Percentiles rank a stretch among this genome's conserved stretches.
phyloP scores from a whole-genome alignment of 2,113 vertebrate genomes.

The Hemichromis elongatus region DNA sequence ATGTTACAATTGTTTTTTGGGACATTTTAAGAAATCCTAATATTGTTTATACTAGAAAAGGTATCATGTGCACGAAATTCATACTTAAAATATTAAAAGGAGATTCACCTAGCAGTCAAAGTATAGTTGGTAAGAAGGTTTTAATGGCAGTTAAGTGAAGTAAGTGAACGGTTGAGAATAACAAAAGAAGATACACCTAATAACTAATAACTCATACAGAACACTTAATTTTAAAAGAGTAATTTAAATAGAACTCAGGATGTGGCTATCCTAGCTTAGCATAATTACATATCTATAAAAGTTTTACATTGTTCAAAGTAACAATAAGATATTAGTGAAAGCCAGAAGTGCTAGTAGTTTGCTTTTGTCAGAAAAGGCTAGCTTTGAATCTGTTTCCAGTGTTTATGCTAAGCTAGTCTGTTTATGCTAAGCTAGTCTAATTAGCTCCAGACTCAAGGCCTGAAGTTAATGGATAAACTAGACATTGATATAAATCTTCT shows the following conservation, averaged over 20 bases:
- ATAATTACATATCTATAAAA: too few relatives aligned
- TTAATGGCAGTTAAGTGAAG: background rate
- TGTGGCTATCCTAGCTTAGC: background rate
- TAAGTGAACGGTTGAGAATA: background rate
- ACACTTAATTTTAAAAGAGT: background rate
- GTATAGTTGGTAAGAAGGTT: background rate
- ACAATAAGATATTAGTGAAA: background rate
- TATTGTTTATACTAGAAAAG: too few relatives aligned
- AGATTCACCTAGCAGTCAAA: background rate
- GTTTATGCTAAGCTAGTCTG: background rate
- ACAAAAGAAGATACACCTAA: background rate
- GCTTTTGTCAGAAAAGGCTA: background rate
- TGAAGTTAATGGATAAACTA: background rate
- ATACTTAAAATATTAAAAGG: background rate
- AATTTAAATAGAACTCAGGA: background rate
- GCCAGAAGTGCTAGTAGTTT: background rate
- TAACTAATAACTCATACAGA: background rate
- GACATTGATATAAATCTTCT: background rate
- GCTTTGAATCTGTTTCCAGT: background rate
- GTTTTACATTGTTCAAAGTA: background rate
- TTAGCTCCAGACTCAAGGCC: background rate
- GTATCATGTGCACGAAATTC: background rate
- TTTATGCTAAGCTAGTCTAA: background rate
- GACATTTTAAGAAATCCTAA: too few relatives aligned
- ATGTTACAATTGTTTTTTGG: too few relatives aligned